Base-by-base conservation (phyloP, 53 echinoderm and acorn worm genomes). In the Hippasteria phrygiana region DNA sequence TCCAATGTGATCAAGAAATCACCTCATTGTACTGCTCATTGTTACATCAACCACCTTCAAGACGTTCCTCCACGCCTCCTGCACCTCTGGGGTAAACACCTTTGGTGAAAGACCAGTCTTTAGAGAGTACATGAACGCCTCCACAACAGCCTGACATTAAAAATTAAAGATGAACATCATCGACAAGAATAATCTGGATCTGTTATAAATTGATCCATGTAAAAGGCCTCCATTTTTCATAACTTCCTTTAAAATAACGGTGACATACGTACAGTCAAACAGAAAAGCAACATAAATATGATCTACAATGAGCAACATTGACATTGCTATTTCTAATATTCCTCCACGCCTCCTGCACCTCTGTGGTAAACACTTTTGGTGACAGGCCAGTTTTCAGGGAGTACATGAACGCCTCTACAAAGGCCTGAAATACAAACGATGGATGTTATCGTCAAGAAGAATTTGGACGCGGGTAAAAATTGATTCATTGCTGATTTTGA, bases 331-430 rank as follows among this genome's bases (percentile, higher is more conserved):
- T n/a, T n/a, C n/a, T n/a, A n/a, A 90, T 13, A 4, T 74, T 34
- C 50, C 73, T 72, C 90, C 90, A 90, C 4, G 90, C 90, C 31
- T 47, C 55, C 24, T 77, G 83, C 17, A 91, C 51, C 14, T 87
- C 69, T 3, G 48, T 17, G 17, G 73, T 90, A 47, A 90, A 90
- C 18, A 62, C 37, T 20, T 42, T 46, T 18, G 82, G 73, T 37
- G 34, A 35, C 22, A 90, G 56, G 9, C 90, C 90, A 14, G 71
- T 78, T 43, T 62, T 73, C 37, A 90, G 59, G 33, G 90, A 72
- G 62, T 90, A 45, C 26, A 90, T 43, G 34, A 90, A 63, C 37
- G 90, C 90, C 13, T 62, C 11, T 3, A 62, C 74, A 36, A 83
- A 59, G 13, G 90, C 70, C 90, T 90, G 90, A 18, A 83, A 32